Evolutionary conservation across 1,140 invertebrate species (phyloP).

Genomic region (Ips nitidus): DNA sequence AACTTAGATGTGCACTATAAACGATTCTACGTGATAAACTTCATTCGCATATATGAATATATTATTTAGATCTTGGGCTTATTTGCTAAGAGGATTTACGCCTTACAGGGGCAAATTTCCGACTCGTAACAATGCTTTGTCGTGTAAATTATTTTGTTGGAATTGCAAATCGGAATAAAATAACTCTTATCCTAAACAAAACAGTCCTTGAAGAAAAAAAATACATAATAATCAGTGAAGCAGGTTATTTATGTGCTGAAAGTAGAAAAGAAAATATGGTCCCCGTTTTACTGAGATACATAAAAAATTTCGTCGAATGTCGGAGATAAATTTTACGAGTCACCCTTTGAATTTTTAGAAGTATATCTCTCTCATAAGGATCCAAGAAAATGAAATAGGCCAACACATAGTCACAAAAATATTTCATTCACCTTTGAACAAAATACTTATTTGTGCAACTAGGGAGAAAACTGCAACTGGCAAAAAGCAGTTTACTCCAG

Average conservation of each 20-base stretch:
- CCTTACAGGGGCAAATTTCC: not conserved
- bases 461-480: too few relatives aligned
- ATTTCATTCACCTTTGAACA: too few relatives aligned
- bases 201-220: not conserved
- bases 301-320: not conserved
- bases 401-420: too few relatives aligned
- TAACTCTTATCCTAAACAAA: not conserved
- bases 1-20: slow-evolving; percentile 12
- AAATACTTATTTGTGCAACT: too few relatives aligned
- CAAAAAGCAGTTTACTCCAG: too few relatives aligned
- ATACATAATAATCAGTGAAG: slow-evolving; percentile 1
- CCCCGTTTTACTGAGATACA: not conserved
- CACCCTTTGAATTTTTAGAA: too few relatives aligned
- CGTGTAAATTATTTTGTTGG: too few relatives aligned
- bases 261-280: slow-evolving; percentile 5
- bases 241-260: not conserved
- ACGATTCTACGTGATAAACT: slow-evolving; percentile 12
- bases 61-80: slow-evolving; percentile 7
- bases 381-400: too few relatives aligned
- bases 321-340: too few relatives aligned
- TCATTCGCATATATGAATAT: slow-evolving; percentile 20
- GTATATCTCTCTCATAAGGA: too few relatives aligned
- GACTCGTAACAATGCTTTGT: not conserved
- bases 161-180: not conserved
- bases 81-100: slow-evolving; percentile 15